Percentiles rank a stretch among this genome's conserved stretches.
phyloP scores from a whole-genome alignment of 2,888 invertebrate genomes.

The Melikaiella ostensackeni region DNA sequence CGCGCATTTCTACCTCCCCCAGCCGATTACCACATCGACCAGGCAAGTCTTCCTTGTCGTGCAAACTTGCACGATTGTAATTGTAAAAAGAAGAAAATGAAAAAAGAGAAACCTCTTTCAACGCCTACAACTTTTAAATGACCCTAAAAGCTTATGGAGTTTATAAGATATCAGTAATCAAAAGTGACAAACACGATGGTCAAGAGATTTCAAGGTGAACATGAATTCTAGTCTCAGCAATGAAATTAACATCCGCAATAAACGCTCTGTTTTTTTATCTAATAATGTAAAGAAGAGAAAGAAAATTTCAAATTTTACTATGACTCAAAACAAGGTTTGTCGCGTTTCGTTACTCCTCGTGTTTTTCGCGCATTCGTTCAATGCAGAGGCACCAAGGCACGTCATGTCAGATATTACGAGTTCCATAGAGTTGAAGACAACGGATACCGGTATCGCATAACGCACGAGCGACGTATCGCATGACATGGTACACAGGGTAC shows the following conservation, averaged over 20 bases:
- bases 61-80: constrained; percentile 31
- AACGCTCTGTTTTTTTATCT: too few species aligned
- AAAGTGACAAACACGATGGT: not conserved
- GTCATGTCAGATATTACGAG: constrained; percentile 12
- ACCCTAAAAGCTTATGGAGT: constrained; percentile 9
- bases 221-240: not conserved
- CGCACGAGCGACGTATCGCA: constrained; percentile 72
- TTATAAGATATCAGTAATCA: not conserved
- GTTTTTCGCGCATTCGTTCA: constrained; percentile 3
- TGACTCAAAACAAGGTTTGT: too few species aligned
- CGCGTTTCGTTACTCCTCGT: not conserved
- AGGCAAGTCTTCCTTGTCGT: constrained; percentile 25
- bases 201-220: not conserved
- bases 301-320: too few species aligned
- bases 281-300: too few species aligned
- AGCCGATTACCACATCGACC: constrained; percentile 61
- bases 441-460: constrained; percentile 62
- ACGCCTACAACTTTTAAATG: constrained; percentile 32
- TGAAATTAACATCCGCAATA: not conserved
- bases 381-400: constrained; percentile 42
- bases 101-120: constrained; percentile 28
- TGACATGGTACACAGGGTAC: constrained; percentile 67
- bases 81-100: not conserved
- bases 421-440: constrained; percentile 32
- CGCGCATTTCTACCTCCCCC: constrained; percentile 55